Evolutionary conservation across 1,140 invertebrate species (phyloP).

Genomic region (Yoshiicerus persimilis): DNA sequence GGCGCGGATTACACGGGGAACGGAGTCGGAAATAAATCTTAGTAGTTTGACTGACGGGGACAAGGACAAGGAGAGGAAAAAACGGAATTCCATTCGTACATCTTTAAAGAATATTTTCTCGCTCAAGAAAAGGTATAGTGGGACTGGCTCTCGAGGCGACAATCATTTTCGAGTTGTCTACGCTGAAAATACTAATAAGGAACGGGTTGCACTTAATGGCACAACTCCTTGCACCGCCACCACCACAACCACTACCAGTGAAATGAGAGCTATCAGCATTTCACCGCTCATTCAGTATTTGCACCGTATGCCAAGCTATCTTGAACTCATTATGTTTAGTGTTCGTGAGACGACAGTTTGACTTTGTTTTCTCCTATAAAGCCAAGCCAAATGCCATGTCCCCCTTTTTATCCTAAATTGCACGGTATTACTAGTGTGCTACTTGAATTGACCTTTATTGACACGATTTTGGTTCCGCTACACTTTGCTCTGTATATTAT

Average conservation of each 20-base stretch:
- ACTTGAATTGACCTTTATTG: not conserved
- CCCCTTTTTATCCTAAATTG: not conserved
- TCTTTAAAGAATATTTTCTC: constrained; percentile 52
- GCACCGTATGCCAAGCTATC: constrained; percentile 47
- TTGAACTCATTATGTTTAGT: constrained; percentile 48
- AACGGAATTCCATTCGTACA: constrained; percentile 50
- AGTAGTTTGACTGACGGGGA: constrained; percentile 17
- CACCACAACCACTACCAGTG: constrained; percentile 13
- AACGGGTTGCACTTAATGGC: not conserved
- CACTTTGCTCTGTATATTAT: not conserved
- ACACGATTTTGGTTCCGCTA: not conserved
- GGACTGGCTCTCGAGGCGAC: not conserved
- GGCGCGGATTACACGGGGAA: constrained; percentile 28
- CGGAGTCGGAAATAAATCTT: constrained; percentile 31
- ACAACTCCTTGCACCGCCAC: not conserved
- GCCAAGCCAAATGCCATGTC: not conserved
- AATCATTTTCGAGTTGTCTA: constrained; percentile 14
- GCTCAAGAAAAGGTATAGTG: constrained; percentile 52
- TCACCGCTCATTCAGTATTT: constrained; percentile 45
- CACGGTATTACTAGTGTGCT: not conserved
- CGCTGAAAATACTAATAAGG: not conserved
- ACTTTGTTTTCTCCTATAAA: not conserved
- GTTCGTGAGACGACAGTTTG: constrained; percentile 48
- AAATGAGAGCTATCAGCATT: constrained; percentile 32
- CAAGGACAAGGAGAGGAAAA: constrained; percentile 35